Conservation (phyloP, 2,888 invertebrate genomes). For the Phrixothrix hirtus region DNA sequence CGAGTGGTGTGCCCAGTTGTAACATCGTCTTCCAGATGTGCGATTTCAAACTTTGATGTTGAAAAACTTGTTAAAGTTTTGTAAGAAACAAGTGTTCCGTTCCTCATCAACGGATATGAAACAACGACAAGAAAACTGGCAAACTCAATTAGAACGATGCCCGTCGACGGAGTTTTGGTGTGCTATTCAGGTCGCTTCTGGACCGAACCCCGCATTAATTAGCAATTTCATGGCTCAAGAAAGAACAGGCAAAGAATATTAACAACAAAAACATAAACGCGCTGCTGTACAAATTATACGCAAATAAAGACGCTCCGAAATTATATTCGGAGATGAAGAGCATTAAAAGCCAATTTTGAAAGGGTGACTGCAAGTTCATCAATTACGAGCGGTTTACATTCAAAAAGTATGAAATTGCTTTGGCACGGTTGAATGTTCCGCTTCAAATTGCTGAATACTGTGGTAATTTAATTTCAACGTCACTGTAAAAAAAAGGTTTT, state of each 20-base stretch:
- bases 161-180: slow-evolving; percentile 31
- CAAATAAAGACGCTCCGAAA: slow-evolving; percentile 11
- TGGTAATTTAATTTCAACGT: background rate
- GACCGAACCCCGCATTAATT: slow-evolving; percentile 36
- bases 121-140: slow-evolving; percentile 33
- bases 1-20: slow-evolving; percentile 12
- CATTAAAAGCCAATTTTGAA: slow-evolving; percentile 7
- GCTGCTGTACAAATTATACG: slow-evolving; percentile 17
- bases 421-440: slow-evolving; percentile 6
- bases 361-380: slow-evolving; percentile 10
- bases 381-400: slow-evolving; percentile 7
- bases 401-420: slow-evolving; percentile 8
- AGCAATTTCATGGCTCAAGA: slow-evolving; percentile 32
- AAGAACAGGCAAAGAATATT: slow-evolving; percentile 30
- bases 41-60: slow-evolving; percentile 9
- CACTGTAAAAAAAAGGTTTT: background rate
- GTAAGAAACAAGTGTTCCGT: slow-evolving; percentile 33
- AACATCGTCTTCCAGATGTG: slow-evolving; percentile 22
- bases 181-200: slow-evolving; percentile 25
- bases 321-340: slow-evolving; percentile 10
- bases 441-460: background rate
- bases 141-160: slow-evolving; percentile 38
- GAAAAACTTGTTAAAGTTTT: slow-evolving; percentile 27
- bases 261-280: slow-evolving; percentile 22
- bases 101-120: slow-evolving; percentile 29